phyloP scores from a whole-genome alignment of 2,113 vertebrate genomes.

The Pseudopodoces humilis region DNA sequence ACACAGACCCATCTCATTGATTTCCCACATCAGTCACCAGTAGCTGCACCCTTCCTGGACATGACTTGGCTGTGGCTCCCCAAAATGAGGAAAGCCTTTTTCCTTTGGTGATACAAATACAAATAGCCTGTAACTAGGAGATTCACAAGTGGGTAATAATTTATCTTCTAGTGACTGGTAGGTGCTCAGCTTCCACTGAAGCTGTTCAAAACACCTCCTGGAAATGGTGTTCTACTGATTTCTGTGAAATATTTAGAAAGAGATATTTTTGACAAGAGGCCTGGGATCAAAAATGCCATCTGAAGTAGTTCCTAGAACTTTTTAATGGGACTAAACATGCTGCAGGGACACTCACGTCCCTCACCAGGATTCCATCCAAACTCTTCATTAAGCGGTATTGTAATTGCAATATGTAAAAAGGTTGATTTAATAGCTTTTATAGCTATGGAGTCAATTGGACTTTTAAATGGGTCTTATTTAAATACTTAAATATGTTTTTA shows the following conservation, averaged over 20 bases:
- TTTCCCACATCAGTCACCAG: no score
- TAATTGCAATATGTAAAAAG: not conserved
- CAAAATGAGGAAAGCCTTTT: not conserved
- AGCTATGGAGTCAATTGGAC: not conserved
- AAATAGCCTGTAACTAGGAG: not conserved
- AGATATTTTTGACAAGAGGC: not conserved
- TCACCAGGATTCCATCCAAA: not conserved
- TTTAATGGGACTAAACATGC: not conserved
- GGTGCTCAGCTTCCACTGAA: not conserved
- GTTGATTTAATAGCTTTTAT: not conserved
- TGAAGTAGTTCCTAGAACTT: slow-evolving; percentile 3
- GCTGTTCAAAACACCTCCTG: not conserved
- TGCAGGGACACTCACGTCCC: not conserved
- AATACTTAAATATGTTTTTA: not conserved
- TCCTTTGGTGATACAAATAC: not conserved
- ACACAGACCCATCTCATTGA: no score
- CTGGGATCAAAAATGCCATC: not conserved
- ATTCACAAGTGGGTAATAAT: not conserved
- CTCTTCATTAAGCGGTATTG: not conserved
- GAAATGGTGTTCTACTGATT: not conserved
- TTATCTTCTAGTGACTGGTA: not conserved
- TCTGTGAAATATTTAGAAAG: slow-evolving; percentile 23
- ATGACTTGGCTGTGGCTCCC: not conserved
- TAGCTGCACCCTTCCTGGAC: no score
- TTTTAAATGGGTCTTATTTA: not conserved